Conservation (phyloP, 92 coral and sea anemone species). For the Virgularia gustaviana region DNA sequence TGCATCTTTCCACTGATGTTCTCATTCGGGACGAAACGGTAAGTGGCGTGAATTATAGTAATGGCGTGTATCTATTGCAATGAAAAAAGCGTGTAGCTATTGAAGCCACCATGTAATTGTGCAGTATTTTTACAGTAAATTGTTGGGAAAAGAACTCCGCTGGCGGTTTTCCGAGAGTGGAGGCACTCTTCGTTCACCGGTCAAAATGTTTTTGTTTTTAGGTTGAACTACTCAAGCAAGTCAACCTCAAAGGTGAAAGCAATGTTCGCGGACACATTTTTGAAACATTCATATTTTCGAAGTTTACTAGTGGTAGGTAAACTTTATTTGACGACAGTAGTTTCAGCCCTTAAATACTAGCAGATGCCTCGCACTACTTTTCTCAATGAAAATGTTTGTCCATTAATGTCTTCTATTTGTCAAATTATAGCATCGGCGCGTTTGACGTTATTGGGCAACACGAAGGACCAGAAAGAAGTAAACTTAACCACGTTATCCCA, state of each 20-base stretch:
- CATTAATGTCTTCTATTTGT: not conserved
- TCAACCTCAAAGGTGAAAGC: not conserved
- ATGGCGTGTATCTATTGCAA: too few relatives aligned
- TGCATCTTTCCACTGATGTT: too few relatives aligned
- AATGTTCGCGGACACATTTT: not conserved
- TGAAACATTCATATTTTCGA: not conserved
- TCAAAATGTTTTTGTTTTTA: not conserved
- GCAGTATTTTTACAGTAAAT: too few relatives aligned
- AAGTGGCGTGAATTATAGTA: too few relatives aligned
- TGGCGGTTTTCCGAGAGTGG: too few relatives aligned
- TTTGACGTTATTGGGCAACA: not conserved
- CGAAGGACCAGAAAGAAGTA: not conserved
- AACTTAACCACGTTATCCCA: not conserved
- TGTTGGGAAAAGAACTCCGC: too few relatives aligned
- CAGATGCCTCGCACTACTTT: not conserved
- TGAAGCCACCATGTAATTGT: too few relatives aligned
- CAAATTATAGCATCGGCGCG: not conserved
- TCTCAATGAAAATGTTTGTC: not conserved
- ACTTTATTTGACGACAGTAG: not conserved
- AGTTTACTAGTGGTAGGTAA: not conserved
- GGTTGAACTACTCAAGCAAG: not conserved
- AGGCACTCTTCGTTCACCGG: slow-evolving; percentile 1
- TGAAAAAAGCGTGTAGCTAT: too few relatives aligned
- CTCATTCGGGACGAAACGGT: too few relatives aligned
- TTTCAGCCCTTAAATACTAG: not conserved